These are phyloP conservation scores for Corythornis cristatus DNA, from an alignment of 2,113 vertebrate species.

Conservation along the genomic window DNA sequence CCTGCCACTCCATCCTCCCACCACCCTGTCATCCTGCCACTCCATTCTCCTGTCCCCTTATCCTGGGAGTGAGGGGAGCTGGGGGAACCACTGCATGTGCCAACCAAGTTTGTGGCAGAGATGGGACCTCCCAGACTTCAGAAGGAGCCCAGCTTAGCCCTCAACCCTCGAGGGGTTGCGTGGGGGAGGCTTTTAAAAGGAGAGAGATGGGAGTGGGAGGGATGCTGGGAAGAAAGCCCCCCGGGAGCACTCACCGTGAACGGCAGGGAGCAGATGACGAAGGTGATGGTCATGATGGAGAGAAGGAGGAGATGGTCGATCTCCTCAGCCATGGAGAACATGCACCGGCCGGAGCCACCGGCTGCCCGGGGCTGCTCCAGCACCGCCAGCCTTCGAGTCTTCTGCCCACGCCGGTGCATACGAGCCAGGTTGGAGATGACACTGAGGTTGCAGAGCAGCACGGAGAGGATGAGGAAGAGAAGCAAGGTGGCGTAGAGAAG, in stretches of 20 bases:
- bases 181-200: fast-evolving
- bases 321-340: constrained; percentile 85
- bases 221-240: no score
- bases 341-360: neutral
- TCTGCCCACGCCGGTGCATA: constrained; percentile 80
- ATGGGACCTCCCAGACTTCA: neutral
- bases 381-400: neutral
- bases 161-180: neutral
- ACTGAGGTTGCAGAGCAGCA: constrained; percentile 85
- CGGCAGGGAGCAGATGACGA: constrained; percentile 91
- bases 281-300: constrained; percentile 91
- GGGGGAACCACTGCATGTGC: no score
- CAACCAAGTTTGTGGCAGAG: neutral
- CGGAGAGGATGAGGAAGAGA: constrained; percentile 83
- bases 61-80: neutral
- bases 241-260: constrained; percentile 86
- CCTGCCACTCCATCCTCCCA: neutral
- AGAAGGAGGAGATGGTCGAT: constrained; percentile 91
- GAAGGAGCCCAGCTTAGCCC: neutral
- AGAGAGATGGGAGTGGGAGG: fast-evolving
- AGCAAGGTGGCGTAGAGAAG: constrained; percentile 86
- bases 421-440: constrained; percentile 83
- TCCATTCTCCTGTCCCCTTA: neutral
- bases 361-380: constrained; percentile 26
- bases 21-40: neutral